Percentiles rank a stretch among this genome's conserved stretches.
phyloP scores from a whole-genome alignment of 2,888 invertebrate species.

The Phaedon cochleariae region DNA sequence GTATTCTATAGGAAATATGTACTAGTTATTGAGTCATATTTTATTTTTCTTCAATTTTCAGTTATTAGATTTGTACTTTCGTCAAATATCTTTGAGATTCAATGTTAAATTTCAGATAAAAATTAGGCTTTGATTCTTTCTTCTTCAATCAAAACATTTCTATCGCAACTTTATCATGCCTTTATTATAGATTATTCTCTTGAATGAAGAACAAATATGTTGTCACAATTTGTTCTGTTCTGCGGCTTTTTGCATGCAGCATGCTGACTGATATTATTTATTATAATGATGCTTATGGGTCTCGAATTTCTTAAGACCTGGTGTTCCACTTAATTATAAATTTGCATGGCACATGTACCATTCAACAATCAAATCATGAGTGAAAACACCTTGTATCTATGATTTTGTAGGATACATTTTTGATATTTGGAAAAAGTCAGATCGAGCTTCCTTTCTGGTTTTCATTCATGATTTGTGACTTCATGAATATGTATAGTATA shows the following conservation, averaged over 20 bases:
- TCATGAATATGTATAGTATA: too few relatives aligned
- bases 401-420: too few relatives aligned
- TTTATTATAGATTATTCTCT: background rate
- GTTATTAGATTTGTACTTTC: background rate
- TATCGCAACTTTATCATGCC: background rate
- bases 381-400: too few relatives aligned
- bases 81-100: constrained; percentile 2
- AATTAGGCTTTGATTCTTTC: background rate
- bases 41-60: background rate
- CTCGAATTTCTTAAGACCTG: background rate
- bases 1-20: too few relatives aligned
- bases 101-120: background rate
- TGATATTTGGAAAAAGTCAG: too few relatives aligned
- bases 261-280: background rate
- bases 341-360: too few relatives aligned
- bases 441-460: too few relatives aligned
- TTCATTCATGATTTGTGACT: too few relatives aligned
- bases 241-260: background rate
- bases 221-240: background rate
- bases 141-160: background rate
- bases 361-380: background rate
- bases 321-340: background rate
- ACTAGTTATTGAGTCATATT: too few relatives aligned
- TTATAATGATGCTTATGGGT: background rate
- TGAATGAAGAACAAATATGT: background rate